Evolutionary conservation across 1,140 invertebrate species (phyloP).

Genomic region (Liolophura sinensis): DNA sequence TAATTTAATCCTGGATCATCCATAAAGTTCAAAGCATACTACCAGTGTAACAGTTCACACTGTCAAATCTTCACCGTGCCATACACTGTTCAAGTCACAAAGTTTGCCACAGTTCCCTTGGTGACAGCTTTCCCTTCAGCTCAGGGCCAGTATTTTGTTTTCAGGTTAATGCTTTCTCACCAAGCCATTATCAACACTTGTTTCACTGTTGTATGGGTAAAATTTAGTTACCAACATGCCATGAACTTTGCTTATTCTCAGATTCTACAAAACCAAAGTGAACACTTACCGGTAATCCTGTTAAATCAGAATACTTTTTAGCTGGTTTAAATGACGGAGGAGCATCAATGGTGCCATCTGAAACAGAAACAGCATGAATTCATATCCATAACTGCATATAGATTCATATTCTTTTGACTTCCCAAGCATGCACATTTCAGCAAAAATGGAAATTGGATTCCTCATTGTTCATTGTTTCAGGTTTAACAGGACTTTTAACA

Average conservation of each 20-base stretch:
- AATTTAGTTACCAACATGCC: background rate
- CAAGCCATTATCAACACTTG: background rate
- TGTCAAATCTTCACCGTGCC: too few relatives aligned
- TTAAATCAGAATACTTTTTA: slow-evolving; percentile 93
- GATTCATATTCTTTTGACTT: background rate
- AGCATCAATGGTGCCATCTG: slow-evolving; percentile 73
- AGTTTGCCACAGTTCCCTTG: too few relatives aligned
- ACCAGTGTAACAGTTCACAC: too few relatives aligned
- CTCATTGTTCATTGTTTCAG: too few relatives aligned
- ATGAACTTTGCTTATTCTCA: background rate
- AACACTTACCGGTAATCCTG: slow-evolving; percentile 73
- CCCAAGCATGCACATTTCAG: background rate
- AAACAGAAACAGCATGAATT: slow-evolving; percentile 60
- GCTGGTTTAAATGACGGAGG: slow-evolving; percentile 87
- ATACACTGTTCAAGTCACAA: too few relatives aligned
- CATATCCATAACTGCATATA: background rate
- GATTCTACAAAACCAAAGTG: slow-evolving; percentile 3
- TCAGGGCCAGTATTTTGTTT: too few relatives aligned
- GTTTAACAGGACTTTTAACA: too few relatives aligned
- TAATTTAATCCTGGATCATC: too few relatives aligned
- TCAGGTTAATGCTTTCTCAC: too few relatives aligned
- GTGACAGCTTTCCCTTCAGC: too few relatives aligned
- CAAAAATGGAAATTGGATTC: too few relatives aligned
- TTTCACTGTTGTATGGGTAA: background rate
- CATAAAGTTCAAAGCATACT: too few relatives aligned